phyloP scores from a whole-genome alignment of 2,797 vertebrate genomes.

The Meriones psammophilus region DNA sequence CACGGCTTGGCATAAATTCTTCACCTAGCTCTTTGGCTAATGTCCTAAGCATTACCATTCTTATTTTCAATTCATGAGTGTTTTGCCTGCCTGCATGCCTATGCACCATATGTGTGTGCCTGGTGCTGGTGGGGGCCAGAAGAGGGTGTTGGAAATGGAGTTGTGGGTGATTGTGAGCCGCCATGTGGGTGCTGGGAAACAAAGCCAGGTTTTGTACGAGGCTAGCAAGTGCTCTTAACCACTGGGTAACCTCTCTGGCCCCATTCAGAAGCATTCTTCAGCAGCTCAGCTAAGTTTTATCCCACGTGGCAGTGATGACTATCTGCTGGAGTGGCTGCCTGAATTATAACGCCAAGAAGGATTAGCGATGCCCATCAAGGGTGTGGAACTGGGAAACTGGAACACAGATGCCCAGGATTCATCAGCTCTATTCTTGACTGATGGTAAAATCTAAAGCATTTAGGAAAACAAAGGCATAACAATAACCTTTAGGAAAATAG shows the following conservation, averaged over 20 bases:
- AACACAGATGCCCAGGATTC: neutral
- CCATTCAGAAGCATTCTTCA: neutral
- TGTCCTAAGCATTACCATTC: neutral
- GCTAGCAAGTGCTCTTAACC: neutral
- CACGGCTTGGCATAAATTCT: neutral
- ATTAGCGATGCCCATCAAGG: neutral
- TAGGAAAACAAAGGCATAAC: slow-evolving; percentile 47
- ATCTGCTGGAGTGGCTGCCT: neutral
- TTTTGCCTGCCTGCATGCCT: neutral
- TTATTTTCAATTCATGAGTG: neutral
- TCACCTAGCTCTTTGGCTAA: neutral
- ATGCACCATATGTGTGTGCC: neutral
- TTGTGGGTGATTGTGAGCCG: neutral
- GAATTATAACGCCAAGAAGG: neutral
- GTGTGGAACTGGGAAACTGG: neutral
- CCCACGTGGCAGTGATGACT: neutral
- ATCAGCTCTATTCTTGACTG: neutral
- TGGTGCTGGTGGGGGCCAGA: neutral
- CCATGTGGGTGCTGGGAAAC: neutral
- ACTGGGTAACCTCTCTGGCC: neutral
- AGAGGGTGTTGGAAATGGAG: neutral
- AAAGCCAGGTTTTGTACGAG: too few species aligned
- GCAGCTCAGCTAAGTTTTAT: neutral
- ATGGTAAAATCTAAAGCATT: slow-evolving; percentile 1
- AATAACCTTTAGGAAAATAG: slow-evolving; percentile 28